These are phyloP conservation scores for Avahi laniger DNA, from an alignment of 2,797 vertebrate species.

Conservation along the genomic window DNA sequence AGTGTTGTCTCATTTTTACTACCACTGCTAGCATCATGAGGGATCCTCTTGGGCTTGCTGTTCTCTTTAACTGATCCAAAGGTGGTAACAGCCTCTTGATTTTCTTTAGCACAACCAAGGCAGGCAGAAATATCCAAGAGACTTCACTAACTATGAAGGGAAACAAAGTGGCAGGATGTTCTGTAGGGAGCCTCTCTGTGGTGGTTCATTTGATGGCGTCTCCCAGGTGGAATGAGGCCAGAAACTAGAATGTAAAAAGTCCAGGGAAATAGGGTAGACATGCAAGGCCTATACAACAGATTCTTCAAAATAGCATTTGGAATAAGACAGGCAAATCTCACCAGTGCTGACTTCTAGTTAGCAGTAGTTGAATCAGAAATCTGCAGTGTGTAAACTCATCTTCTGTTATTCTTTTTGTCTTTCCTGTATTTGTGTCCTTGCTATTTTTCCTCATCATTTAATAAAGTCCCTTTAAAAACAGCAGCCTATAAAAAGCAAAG, in stretches of 20 bases:
- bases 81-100: background rate
- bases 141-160: background rate
- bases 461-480: background rate
- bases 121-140: background rate
- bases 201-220: background rate
- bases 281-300: background rate
- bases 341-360: background rate
- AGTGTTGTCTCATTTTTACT: background rate
- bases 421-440: background rate
- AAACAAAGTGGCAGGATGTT: background rate
- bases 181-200: background rate
- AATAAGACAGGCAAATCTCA: background rate
- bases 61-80: background rate
- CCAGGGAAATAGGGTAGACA: background rate
- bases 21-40: background rate
- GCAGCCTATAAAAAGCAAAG: background rate
- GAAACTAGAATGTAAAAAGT: background rate
- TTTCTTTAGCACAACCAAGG: background rate
- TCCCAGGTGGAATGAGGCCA: background rate
- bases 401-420: background rate
- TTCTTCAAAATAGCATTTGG: background rate
- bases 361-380: background rate
- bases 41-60: background rate
- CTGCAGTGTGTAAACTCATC: background rate
- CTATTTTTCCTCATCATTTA: background rate